Conservation (phyloP, 2,888 invertebrate species). For the Volucella zonaria region DNA sequence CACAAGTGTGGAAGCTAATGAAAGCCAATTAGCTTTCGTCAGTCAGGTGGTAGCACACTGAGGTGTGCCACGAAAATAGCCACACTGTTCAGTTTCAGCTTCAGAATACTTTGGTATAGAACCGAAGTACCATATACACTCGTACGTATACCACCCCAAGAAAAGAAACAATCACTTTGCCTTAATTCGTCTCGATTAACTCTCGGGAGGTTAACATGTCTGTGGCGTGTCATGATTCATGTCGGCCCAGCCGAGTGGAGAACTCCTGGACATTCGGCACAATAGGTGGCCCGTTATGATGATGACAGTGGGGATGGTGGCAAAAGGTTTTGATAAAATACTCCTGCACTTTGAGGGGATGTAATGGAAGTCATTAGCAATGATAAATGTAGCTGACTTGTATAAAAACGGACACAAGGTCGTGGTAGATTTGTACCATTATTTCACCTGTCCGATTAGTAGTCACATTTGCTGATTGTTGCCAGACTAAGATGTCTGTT, state of each 20-base stretch:
- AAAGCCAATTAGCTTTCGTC: constrained; percentile 73
- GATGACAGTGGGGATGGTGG: constrained; percentile 47
- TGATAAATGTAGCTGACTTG: constrained; percentile 71
- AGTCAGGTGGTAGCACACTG: constrained; percentile 55
- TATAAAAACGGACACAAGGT: constrained; percentile 56
- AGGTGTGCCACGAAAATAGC: constrained; percentile 56
- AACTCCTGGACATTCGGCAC: constrained; percentile 48
- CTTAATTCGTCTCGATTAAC: constrained; percentile 74
- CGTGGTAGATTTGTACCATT: constrained; percentile 55
- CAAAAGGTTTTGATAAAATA: constrained; percentile 70
- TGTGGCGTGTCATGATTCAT: constrained; percentile 74
- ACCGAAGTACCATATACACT: constrained; percentile 12
- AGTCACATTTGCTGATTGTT: constrained; percentile 60
- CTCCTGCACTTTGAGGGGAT: constrained; percentile 52
- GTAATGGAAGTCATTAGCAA: constrained; percentile 73
- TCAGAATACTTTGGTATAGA: not conserved
- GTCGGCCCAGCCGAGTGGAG: constrained; percentile 45
- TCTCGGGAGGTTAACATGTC: constrained; percentile 72
- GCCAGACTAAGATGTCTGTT: constrained; percentile 43
- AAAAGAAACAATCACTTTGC: constrained; percentile 72
- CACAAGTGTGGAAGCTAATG: constrained; percentile 73
- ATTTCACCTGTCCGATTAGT: constrained; percentile 71
- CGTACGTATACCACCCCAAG: constrained; percentile 25
- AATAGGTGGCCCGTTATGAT: constrained; percentile 44
- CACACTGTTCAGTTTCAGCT: not conserved